These are phyloP conservation scores for Rhopilema esculentum DNA, from an alignment of 30 jellyfish, hydroid and myxozoan species.

Conservation along the genomic window DNA sequence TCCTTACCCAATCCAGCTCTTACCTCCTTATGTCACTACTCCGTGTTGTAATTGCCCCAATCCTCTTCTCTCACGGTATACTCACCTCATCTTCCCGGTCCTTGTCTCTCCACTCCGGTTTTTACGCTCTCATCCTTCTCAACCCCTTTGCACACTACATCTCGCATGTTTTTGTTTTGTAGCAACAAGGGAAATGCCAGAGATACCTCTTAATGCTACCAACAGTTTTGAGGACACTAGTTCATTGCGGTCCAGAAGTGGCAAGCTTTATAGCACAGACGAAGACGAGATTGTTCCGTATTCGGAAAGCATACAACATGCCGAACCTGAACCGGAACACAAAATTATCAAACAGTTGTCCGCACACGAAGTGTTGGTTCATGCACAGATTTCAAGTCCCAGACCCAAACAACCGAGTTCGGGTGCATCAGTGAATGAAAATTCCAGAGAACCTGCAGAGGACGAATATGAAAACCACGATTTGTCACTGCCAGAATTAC, in stretches of 20 bases:
- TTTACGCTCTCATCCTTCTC: neutral
- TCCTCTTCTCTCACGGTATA: too few relatives aligned
- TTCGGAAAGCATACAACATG: slow-evolving; percentile 4
- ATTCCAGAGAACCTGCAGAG: neutral
- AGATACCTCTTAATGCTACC: neutral
- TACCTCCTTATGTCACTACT: too few relatives aligned
- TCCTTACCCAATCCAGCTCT: too few relatives aligned
- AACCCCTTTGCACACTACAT: neutral
- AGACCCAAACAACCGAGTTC: neutral
- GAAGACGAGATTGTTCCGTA: slow-evolving; percentile 54
- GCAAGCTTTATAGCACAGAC: neutral
- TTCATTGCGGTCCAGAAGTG: neutral
- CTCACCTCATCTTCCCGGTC: too few relatives aligned
- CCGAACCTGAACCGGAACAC: slow-evolving; percentile 8
- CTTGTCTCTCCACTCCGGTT: too few relatives aligned
- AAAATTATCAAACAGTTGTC: slow-evolving; percentile 2
- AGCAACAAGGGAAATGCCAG: slow-evolving; percentile 50
- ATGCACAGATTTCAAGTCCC: slow-evolving; percentile 29
- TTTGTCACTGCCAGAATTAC: slow-evolving; percentile 31
- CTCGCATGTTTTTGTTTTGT: neutral
- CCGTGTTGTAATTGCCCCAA: too few relatives aligned
- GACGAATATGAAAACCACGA: neutral
- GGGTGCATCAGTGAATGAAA: neutral
- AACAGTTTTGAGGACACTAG: slow-evolving; percentile 11
- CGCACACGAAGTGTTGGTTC: slow-evolving; percentile 36